phyloP scores from a whole-genome alignment of 2,113 vertebrate species.

The Athene cunicularia region DNA sequence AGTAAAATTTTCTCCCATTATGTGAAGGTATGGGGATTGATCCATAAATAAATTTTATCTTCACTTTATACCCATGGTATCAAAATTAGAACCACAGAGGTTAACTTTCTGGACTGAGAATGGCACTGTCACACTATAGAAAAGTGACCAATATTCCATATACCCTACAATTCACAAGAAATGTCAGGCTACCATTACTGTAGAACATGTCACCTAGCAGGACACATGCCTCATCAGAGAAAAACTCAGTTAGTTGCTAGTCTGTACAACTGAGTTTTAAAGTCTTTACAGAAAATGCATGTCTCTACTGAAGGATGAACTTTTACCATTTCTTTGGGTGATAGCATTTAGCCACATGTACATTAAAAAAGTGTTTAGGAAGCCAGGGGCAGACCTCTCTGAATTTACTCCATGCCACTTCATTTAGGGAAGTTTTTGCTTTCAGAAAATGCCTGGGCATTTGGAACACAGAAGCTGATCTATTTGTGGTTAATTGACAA shows the following conservation, averaged over 20 bases:
- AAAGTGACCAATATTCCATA: background rate
- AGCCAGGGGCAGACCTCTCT: background rate
- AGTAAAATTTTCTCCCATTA: background rate
- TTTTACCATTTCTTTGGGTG: background rate
- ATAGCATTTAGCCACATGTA: background rate
- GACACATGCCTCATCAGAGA: background rate
- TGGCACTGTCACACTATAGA: background rate
- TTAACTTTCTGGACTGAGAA: background rate
- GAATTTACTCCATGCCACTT: background rate
- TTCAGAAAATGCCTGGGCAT: background rate
- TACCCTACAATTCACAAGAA: background rate
- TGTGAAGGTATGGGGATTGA: background rate
- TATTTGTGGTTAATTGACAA: background rate
- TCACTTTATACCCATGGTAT: background rate
- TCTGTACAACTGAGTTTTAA: background rate
- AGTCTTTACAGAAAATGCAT: background rate
- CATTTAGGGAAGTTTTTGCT: background rate
- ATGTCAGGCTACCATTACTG: rapidly evolving
- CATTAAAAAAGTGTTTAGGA: background rate
- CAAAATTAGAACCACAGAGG: background rate
- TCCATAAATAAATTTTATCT: background rate
- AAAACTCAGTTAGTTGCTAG: background rate
- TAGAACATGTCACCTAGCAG: background rate
- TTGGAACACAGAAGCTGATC: background rate
- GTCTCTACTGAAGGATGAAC: background rate